phyloP scores from a whole-genome alignment of 2,797 vertebrate genomes.

The Euthynnus affinis region DNA sequence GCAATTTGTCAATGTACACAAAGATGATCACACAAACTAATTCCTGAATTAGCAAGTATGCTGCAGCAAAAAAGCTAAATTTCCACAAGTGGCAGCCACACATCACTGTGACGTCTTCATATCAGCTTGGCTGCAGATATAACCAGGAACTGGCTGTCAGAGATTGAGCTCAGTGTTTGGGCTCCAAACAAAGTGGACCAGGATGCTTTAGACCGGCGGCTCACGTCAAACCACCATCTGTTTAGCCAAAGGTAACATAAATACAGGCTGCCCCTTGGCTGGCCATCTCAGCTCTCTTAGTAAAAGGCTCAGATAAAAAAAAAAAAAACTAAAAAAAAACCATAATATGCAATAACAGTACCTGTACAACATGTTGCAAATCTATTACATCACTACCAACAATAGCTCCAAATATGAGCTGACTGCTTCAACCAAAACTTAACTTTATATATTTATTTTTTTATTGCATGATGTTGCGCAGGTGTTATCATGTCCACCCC shows the following conservation, averaged over 20 bases:
- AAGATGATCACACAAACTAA: neutral
- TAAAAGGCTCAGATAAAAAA: neutral
- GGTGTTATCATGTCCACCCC: neutral
- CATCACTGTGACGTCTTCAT: slow-evolving; percentile 19
- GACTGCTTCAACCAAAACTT: neutral
- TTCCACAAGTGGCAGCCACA: slow-evolving; percentile 19
- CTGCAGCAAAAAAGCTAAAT: neutral
- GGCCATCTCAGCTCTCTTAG: slow-evolving; percentile 8
- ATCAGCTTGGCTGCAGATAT: slow-evolving; percentile 32
- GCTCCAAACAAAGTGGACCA: slow-evolving; percentile 69
- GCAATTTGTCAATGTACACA: neutral
- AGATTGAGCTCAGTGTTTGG: slow-evolving; percentile 65
- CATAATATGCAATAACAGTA: neutral
- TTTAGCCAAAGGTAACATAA: slow-evolving; percentile 67
- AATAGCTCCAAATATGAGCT: neutral
- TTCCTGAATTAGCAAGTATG: neutral
- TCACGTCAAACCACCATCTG: slow-evolving; percentile 58
- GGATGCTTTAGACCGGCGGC: slow-evolving; percentile 30
- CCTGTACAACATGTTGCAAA: rapidly evolving
- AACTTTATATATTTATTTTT: neutral
- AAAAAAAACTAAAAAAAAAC: too few relatives aligned
- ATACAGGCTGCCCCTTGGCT: slow-evolving; percentile 61
- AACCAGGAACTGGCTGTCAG: slow-evolving; percentile 16
- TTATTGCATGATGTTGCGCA: neutral
- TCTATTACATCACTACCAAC: slow-evolving; percentile 4